These are phyloP conservation scores for Eurystomus gularis DNA, from an alignment of 2,113 vertebrate species.

Conservation along the genomic window DNA sequence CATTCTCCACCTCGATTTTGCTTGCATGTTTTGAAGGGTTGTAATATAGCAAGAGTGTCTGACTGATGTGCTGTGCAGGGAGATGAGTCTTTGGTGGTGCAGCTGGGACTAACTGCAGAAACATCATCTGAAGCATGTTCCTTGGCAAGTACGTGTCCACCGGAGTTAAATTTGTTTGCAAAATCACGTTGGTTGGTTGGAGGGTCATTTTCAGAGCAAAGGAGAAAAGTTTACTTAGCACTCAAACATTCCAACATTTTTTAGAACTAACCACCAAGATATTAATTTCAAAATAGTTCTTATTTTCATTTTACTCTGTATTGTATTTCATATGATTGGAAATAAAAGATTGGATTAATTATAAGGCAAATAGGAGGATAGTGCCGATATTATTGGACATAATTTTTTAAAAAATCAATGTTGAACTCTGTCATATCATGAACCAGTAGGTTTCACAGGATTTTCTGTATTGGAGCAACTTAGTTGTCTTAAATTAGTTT, in stretches of 20 bases:
- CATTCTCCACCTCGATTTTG: background rate
- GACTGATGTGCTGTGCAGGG: background rate
- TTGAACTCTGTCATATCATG: background rate
- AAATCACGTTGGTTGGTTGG: background rate
- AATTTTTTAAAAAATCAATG: background rate
- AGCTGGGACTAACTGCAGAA: background rate
- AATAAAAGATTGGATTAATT: conserved; percentile 5
- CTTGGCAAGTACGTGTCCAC: background rate
- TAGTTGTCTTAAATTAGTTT: conserved; percentile 41
- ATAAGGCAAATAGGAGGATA: background rate
- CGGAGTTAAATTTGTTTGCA: conserved; percentile 17
- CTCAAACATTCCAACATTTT: background rate
- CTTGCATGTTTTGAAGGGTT: background rate
- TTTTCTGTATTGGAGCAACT: background rate
- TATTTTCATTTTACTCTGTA: background rate
- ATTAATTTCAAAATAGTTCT: conserved; percentile 14
- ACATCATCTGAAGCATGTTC: background rate
- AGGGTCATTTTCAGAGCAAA: conserved; percentile 34
- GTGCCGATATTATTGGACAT: background rate
- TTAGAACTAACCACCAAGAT: background rate
- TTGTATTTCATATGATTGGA: conserved; percentile 4
- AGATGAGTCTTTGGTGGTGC: background rate
- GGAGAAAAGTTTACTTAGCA: conserved; percentile 2
- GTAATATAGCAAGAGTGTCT: background rate
- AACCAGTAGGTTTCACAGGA: background rate